phyloP scores from a whole-genome alignment of 2,797 vertebrate species.

The Spinibarbus caldwelli region DNA sequence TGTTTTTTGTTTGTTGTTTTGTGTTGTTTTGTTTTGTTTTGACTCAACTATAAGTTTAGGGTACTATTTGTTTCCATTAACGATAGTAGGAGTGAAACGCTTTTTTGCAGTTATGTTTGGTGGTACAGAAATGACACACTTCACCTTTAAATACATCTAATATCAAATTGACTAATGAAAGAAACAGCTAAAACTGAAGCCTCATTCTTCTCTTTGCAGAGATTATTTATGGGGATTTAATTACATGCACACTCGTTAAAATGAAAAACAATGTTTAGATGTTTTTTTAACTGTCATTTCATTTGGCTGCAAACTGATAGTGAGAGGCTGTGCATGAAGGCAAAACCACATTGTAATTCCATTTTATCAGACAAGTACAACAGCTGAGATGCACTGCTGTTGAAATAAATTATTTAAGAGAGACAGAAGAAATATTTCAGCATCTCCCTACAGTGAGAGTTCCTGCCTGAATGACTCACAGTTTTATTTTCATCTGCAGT shows the following conservation, averaged over 20 bases:
- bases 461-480: slow-evolving; percentile 3
- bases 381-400: slow-evolving; percentile 12
- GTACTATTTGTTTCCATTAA: neutral
- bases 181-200: neutral
- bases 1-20: neutral
- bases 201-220: neutral
- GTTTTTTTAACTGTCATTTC: neutral
- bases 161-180: neutral
- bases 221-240: neutral
- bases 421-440: neutral
- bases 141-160: neutral
- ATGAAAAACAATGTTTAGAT: slow-evolving; percentile 13
- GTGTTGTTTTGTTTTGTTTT: neutral
- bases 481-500: neutral
- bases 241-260: neutral
- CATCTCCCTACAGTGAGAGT: neutral
- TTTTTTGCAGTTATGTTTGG: neutral
- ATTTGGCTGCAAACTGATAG: slow-evolving; percentile 13
- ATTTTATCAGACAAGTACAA: slow-evolving; percentile 9
- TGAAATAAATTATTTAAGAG: slow-evolving; percentile 25
- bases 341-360: slow-evolving; percentile 1
- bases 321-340: neutral
- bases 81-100: neutral
- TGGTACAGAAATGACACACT: neutral
- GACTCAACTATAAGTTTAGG: neutral